Percentiles rank a stretch among this genome's conserved stretches.
These are phyloP conservation scores for Sitobion miscanthi DNA, from an alignment of 1,140 invertebrate species.

Conservation along the genomic window DNA sequence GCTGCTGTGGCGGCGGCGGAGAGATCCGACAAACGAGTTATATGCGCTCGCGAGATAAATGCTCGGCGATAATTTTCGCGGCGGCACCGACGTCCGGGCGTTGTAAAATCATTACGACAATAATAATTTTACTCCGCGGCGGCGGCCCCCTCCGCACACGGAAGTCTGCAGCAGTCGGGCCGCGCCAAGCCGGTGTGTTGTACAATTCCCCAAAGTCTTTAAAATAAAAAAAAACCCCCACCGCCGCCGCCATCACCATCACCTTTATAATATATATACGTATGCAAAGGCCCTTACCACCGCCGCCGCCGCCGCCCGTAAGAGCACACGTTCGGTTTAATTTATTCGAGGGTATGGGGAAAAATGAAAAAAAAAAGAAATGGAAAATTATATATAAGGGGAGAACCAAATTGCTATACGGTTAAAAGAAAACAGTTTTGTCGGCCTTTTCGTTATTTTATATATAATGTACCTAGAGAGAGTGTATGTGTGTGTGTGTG, in stretches of 20 bases:
- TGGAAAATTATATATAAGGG: constrained; percentile 47
- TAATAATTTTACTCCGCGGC: constrained; percentile 31
- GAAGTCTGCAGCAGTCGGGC: neutral
- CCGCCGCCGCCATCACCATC: neutral
- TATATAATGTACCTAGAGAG: neutral
- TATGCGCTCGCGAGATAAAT: constrained; percentile 28
- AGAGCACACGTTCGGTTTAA: constrained; percentile 53
- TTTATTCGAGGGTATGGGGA: constrained; percentile 45
- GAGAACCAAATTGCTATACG: constrained; percentile 48
- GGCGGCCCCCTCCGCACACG: neutral
- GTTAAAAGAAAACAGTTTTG: constrained; percentile 52
- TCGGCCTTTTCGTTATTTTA: constrained; percentile 40
- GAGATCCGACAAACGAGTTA: constrained; percentile 41
- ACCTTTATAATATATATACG: neutral
- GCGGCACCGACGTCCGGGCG: constrained; percentile 39
- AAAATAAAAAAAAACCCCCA: constrained; percentile 39
- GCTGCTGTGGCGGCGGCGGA: neutral
- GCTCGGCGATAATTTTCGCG: constrained; percentile 49
- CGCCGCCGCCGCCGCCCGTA: neutral
- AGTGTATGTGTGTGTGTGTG: too few relatives aligned
- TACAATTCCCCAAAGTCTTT: constrained; percentile 55
- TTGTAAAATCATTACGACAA: constrained; percentile 56
- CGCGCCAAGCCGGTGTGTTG: constrained; percentile 24
- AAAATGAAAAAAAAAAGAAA: constrained; percentile 35
- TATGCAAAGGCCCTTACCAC: neutral